Conservation (phyloP, 2,113 vertebrate species). For the Sturnira hondurensis region DNA sequence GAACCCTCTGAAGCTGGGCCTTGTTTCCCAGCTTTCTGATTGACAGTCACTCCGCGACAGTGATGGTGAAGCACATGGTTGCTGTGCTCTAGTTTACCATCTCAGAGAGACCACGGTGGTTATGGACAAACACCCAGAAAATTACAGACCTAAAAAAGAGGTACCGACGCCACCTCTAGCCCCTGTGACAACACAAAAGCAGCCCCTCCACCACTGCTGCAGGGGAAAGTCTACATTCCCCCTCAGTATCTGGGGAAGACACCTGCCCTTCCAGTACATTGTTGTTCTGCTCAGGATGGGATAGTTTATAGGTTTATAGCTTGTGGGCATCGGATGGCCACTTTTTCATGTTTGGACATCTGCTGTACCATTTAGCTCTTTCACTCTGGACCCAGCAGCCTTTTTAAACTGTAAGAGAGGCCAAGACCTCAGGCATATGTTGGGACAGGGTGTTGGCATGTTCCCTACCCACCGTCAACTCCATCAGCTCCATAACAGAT, state of each 20-base stretch:
- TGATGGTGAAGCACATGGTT: background rate
- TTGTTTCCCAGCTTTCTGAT: background rate
- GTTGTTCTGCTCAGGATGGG: background rate
- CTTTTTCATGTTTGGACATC: background rate
- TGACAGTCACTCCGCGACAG: background rate
- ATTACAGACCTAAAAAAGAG: background rate
- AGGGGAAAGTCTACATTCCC: background rate
- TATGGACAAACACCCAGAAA: background rate
- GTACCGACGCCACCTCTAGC: background rate
- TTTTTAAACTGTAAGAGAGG: background rate
- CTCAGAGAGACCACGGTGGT: background rate
- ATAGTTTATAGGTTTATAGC: background rate
- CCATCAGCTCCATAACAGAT: background rate
- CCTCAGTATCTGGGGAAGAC: conserved; percentile 23
- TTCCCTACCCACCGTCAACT: background rate
- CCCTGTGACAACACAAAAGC: conserved; percentile 8
- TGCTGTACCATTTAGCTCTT: background rate
- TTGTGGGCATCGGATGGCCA: background rate
- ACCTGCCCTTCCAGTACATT: background rate
- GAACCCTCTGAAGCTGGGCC: background rate
- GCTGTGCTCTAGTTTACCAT: background rate
- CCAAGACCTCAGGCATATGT: conserved; percentile 10
- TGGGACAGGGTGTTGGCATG: conserved; percentile 18
- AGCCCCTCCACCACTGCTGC: background rate
- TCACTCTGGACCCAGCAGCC: background rate